Conservation (phyloP, 2,113 vertebrate genomes). For the Rutilus rutilus region DNA sequence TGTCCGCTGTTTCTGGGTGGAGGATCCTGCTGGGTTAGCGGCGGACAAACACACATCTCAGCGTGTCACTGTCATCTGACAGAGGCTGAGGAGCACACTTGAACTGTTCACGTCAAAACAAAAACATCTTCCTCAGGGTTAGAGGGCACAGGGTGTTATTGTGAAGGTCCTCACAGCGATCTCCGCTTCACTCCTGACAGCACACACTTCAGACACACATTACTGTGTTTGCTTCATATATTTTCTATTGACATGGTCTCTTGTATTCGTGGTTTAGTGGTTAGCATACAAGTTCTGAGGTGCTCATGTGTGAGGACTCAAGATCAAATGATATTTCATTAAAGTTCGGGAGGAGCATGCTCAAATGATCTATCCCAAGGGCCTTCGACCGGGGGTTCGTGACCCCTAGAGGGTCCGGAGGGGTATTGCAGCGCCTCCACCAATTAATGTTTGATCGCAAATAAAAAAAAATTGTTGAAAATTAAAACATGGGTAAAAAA, state of each 20-base stretch:
- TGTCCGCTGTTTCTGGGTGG: background rate
- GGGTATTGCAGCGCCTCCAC: no score
- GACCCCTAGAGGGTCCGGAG: no score
- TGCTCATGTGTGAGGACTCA: background rate
- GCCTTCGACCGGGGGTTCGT: no score
- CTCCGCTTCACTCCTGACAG: background rate
- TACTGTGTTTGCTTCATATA: background rate
- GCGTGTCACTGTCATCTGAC: background rate
- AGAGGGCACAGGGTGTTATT: background rate
- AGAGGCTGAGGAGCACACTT: background rate
- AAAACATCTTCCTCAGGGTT: background rate
- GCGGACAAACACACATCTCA: conserved; percentile 11
- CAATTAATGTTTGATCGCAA: no score
- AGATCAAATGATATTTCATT: background rate
- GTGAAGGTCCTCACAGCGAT: conserved; percentile 1
- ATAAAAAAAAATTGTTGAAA: no score
- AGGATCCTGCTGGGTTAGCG: background rate
- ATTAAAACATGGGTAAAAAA: no score
- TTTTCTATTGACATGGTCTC: background rate
- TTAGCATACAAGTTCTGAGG: background rate
- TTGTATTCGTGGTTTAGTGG: background rate
- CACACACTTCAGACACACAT: background rate
- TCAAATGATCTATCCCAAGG: no score
- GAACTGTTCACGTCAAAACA: conserved; percentile 22
- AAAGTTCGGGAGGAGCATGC: no score